A percentile compares a stretch with the other conserved stretches of the same genome.
Evolutionary conservation across 1,140 invertebrate genomes (phyloP).

Genomic region (Schlechtendalia chinensis): DNA sequence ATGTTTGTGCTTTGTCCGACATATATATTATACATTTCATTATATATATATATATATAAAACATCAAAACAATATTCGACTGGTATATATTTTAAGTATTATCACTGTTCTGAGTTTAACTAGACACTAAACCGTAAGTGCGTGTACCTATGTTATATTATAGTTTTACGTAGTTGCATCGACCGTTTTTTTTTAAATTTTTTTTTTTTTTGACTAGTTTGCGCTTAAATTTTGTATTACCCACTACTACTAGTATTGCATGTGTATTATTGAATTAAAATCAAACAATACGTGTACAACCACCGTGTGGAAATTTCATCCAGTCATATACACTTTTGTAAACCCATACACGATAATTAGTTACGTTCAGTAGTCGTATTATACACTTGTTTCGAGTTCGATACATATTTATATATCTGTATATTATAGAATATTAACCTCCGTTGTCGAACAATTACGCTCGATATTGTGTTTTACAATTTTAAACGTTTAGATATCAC

Average conservation of each 20-base stretch:
- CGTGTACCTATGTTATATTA: slow-evolving; percentile 11
- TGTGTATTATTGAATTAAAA: slow-evolving; percentile 29
- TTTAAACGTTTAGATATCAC: no score
- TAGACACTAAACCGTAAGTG: slow-evolving; percentile 28
- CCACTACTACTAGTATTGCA: slow-evolving; percentile 17
- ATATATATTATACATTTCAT: slow-evolving; percentile 12
- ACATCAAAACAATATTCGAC: neutral
- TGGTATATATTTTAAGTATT: slow-evolving; percentile 20
- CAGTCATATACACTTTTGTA: no score
- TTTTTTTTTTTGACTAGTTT: neutral
- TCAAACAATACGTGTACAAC: no score
- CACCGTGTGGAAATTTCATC: no score
- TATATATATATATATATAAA: neutral
- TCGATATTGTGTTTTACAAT: no score
- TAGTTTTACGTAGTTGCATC: slow-evolving; percentile 9
- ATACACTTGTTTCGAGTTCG: no score
- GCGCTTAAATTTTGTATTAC: slow-evolving; percentile 13
- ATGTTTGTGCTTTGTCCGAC: slow-evolving; percentile 47
- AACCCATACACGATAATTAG: no score
- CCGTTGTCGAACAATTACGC: no score
- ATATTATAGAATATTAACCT: no score
- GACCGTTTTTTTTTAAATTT: neutral
- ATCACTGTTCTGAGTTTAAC: slow-evolving; percentile 27
- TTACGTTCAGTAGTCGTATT: no score
- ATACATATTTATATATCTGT: no score